Evolutionary conservation across 2,888 invertebrate species (phyloP).

Genomic region (Dyspetes luteomarginatus): DNA sequence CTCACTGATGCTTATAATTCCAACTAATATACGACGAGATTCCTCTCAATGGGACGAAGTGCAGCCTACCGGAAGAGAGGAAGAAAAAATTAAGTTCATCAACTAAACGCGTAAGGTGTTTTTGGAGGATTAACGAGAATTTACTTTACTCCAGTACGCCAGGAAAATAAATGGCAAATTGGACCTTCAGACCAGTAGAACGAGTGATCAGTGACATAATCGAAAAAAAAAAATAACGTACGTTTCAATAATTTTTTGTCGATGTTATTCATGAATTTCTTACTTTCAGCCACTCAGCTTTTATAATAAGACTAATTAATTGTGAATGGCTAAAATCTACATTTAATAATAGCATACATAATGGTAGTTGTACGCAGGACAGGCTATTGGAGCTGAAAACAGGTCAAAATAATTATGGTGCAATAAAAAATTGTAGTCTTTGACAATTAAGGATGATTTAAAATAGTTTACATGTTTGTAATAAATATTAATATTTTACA

Average conservation of each 20-base stretch:
- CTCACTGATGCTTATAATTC: conserved; percentile 30
- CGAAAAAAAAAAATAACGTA: background rate
- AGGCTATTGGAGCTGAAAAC: too few relatives aligned
- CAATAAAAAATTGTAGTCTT: too few relatives aligned
- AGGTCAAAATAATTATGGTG: too few relatives aligned
- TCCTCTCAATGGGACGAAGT: conserved; percentile 34
- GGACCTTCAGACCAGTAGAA: background rate
- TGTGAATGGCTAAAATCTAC: too few relatives aligned
- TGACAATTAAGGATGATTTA: too few relatives aligned
- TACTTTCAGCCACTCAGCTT: too few relatives aligned
- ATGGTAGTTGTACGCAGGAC: too few relatives aligned
- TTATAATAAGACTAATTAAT: too few relatives aligned
- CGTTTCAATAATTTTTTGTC: background rate
- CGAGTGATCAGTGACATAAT: background rate
- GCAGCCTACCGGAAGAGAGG: conserved; percentile 13
- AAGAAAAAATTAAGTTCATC: conserved; percentile 8
- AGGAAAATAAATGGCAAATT: background rate
- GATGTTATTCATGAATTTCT: too few relatives aligned
- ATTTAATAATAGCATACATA: too few relatives aligned
- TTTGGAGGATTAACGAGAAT: conserved; percentile 24
- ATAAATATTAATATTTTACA: too few relatives aligned
- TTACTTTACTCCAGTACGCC: background rate
- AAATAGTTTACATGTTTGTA: too few relatives aligned
- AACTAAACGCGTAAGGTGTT: conserved; percentile 20
- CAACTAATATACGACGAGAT: conserved; percentile 21